Conservation (phyloP, 1,140 invertebrate species). For the Drosophila punjabiensis region DNA sequence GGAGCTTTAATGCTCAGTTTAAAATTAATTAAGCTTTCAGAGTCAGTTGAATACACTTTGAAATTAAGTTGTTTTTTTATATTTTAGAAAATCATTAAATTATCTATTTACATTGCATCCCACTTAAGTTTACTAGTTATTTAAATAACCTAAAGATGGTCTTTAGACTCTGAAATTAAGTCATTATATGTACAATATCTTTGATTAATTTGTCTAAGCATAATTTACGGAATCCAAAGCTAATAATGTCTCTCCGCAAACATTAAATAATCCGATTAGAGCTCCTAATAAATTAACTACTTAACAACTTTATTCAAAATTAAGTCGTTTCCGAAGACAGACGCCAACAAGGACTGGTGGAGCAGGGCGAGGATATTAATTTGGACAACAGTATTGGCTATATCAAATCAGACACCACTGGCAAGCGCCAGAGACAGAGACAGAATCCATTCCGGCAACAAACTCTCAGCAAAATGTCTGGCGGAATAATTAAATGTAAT, state of each 20-base stretch:
- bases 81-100: no score
- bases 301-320: slow-evolving; percentile 13
- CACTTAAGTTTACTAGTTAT: background rate
- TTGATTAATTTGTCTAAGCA: background rate
- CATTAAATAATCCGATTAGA: slow-evolving; percentile 10
- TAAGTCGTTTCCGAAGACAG: background rate
- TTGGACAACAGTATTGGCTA: slow-evolving; percentile 43
- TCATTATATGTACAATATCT: background rate
- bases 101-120: no score
- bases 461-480: slow-evolving; percentile 15
- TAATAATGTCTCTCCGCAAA: background rate
- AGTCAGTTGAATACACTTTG: background rate
- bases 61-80: no score
- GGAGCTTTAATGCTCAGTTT: slow-evolving; percentile 15
- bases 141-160: background rate
- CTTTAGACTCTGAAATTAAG: background rate
- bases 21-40: slow-evolving; percentile 28
- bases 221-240: background rate
- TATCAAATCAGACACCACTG: slow-evolving; percentile 41
- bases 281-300: slow-evolving; percentile 1
- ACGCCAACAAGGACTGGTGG: background rate
- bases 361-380: slow-evolving; percentile 12
- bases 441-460: slow-evolving; percentile 11
- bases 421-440: slow-evolving; percentile 16
- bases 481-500: slow-evolving; percentile 45